phyloP scores from a whole-genome alignment of 2,113 vertebrate genomes.

The Turdus rufiventris region DNA sequence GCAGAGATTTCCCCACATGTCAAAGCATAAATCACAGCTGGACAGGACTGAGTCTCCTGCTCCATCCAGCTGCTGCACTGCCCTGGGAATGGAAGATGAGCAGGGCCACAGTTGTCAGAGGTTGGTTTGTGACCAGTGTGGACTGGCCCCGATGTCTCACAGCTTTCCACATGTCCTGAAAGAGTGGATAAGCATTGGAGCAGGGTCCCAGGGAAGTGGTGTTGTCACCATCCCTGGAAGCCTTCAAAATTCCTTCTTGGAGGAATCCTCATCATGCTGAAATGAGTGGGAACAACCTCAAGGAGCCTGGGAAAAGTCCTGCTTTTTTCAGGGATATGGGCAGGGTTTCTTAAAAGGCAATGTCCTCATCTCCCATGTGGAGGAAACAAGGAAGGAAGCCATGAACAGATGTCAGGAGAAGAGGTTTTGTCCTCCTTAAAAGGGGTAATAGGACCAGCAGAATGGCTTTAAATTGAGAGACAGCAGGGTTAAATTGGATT shows the following conservation, averaged over 20 bases:
- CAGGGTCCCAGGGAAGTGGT: not conserved
- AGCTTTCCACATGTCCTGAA: not conserved
- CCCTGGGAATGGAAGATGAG: not conserved
- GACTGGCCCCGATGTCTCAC: accelerated
- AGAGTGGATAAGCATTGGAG: not conserved
- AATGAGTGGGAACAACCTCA: not conserved
- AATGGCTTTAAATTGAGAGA: not conserved
- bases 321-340: not conserved
- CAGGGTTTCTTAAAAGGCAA: not conserved
- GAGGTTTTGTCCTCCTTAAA: not conserved
- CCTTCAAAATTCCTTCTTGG: not conserved
- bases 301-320: not conserved
- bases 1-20: not conserved
- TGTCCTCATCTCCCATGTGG: no score
- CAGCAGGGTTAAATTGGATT: not conserved
- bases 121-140: not conserved
- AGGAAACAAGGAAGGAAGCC: not conserved
- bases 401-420: not conserved
- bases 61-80: not conserved
- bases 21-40: not conserved
- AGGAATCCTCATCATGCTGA: not conserved
- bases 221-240: not conserved
- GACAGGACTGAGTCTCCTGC: not conserved
- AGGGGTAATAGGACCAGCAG: not conserved
- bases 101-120: not conserved